These are phyloP conservation scores for Sylvicapra grimmia DNA, from an alignment of 2,113 vertebrate genomes.

Conservation along the genomic window DNA sequence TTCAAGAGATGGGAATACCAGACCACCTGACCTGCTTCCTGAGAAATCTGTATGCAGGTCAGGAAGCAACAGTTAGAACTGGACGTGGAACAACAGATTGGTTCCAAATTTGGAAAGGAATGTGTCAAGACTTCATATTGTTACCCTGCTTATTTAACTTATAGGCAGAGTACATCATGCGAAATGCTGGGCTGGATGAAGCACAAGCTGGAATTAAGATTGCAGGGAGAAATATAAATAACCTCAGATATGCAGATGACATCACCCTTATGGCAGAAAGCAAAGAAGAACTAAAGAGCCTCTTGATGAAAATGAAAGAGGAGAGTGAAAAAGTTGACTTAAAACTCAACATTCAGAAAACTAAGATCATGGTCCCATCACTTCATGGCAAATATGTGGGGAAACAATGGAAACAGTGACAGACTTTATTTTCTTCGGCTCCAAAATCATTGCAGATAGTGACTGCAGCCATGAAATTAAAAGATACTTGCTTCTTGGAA, in stretches of 20 bases:
- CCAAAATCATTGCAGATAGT: background rate
- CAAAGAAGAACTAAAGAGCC: background rate
- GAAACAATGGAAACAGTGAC: background rate
- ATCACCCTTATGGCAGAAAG: background rate
- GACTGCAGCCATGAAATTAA: background rate
- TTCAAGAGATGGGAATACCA: background rate
- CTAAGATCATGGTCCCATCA: background rate
- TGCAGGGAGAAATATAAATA: background rate
- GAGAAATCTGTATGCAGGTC: background rate
- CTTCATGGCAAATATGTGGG: background rate
- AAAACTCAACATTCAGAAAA: background rate
- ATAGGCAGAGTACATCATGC: background rate
- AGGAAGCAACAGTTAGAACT: background rate
- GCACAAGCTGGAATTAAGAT: background rate
- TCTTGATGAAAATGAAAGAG: background rate
- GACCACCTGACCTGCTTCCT: background rate
- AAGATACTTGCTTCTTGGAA: background rate
- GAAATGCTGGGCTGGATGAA: background rate
- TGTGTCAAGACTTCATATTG: background rate
- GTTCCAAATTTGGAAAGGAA: background rate
- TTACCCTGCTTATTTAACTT: background rate
- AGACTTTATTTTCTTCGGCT: background rate
- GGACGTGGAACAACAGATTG: background rate
- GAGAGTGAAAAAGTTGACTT: background rate
- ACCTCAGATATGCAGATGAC: background rate